phyloP scores from a whole-genome alignment of 2,797 vertebrate genomes.

The Pseudochirops corinnae region DNA sequence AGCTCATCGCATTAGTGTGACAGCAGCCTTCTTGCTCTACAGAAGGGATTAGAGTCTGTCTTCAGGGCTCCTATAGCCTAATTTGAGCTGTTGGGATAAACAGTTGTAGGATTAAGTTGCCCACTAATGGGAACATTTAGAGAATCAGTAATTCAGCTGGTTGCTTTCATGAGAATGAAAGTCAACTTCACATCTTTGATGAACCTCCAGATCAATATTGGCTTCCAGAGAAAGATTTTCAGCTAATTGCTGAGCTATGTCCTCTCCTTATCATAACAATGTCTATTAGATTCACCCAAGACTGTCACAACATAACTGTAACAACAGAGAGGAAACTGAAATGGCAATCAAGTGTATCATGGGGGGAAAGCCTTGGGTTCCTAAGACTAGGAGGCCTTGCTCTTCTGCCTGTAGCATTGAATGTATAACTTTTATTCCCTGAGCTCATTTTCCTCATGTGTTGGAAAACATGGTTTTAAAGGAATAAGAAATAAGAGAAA shows the following conservation, averaged over 20 bases:
- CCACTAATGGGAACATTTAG: background rate
- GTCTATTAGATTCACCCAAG: background rate
- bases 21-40: background rate
- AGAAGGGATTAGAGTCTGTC: background rate
- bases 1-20: background rate
- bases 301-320: background rate
- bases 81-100: background rate
- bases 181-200: background rate
- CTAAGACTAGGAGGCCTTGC: background rate
- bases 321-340: background rate
- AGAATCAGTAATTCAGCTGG: background rate
- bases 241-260: background rate
- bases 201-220: background rate
- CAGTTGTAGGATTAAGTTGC: background rate
- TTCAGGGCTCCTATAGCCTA: background rate
- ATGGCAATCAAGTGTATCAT: background rate
- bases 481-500: background rate
- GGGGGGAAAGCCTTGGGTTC: background rate
- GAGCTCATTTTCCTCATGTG: background rate
- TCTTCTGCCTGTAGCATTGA: background rate
- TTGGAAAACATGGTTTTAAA: background rate
- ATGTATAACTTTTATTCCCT: background rate
- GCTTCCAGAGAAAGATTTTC: background rate
- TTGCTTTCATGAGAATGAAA: background rate
- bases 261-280: background rate